Evolutionary conservation across 2,797 vertebrate genomes (phyloP), one percentile per base, ranked within the genome.

Genomic region (Hyperoplus immaculatus): DNA sequence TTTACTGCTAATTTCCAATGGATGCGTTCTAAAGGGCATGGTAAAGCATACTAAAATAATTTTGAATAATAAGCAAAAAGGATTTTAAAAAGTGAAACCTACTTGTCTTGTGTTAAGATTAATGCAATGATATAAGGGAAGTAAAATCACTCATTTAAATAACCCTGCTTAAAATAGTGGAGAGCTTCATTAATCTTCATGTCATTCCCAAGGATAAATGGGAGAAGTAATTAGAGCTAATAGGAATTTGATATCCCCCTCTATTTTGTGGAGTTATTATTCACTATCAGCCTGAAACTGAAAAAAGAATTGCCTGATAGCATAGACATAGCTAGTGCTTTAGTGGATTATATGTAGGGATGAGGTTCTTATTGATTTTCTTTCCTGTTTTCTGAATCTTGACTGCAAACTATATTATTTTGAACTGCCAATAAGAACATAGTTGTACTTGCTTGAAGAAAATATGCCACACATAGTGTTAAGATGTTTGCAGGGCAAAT

Each of bases 81-180:
- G 29, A 45, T 62, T 41, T 45, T 38, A 66, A 87, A 86, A 87
- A 69, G 47, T 42, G 67, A 84, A 88, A 75, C 81, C 80, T 82
- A 80, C 75, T 76, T 81, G 72, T 86, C 79, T 78, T 47, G 29
- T 78, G 73, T 88, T 87, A 82, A 89, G 91, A 94, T 93, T 81
- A 88, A 94, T 94, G 82, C 79, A 76, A 82, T 82, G 88, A 88
- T 94, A 90, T 83, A 86, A 83, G 80, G 76, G 84, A 84, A 88
- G 83, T 72, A 85, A 81, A 92, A 94, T 93, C 84, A 90, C 57
- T 94, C 91, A 93, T 94, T 93, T 91, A 94, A 94, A 94, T 93
- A 93, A 91, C 90, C 90, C 87, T 93, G 89, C 94, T 91, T 93
- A 92, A 94, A 95, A 95, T 94, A 94, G 93, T 93, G 72, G 82